Conservation (phyloP, 2,888 invertebrate genomes). For the Punctoribates punctum region DNA sequence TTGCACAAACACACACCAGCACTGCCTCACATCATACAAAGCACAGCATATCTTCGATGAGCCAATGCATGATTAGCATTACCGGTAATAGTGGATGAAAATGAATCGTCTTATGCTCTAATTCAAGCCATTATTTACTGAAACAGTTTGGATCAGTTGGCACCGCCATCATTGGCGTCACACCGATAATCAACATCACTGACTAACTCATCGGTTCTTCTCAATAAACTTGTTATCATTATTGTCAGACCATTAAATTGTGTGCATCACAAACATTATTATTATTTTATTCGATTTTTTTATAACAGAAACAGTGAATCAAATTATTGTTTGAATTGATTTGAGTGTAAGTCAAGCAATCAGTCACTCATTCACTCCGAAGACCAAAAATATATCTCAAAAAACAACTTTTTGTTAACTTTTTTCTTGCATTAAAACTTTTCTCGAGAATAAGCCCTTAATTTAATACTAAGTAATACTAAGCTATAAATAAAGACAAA, state of each 20-base stretch:
- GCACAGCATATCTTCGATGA: neutral
- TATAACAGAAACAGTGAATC: conserved; percentile 8
- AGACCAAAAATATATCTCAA: neutral
- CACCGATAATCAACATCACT: conserved; percentile 16
- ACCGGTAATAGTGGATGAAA: conserved; percentile 36
- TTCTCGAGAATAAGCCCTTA: neutral
- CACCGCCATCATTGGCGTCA: conserved; percentile 19
- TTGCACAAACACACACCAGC: conserved; percentile 25
- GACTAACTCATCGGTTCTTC: conserved; percentile 15
- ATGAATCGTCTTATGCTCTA: conserved; percentile 30
- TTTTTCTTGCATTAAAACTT: neutral
- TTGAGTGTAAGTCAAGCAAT: neutral
- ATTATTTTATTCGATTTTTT: neutral
- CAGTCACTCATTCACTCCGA: neutral
- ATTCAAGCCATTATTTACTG: conserved; percentile 15
- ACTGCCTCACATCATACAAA: neutral
- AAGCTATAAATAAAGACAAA: too few species aligned
- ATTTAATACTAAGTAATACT: too few species aligned
- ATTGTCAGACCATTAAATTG: conserved; percentile 27
- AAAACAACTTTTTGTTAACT: neutral
- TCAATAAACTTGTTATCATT: conserved; percentile 30
- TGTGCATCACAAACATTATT: conserved; percentile 27
- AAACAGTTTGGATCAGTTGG: conserved; percentile 4
- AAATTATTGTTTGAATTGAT: neutral
- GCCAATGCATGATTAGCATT: conserved; percentile 19